Base-by-base conservation (phyloP, 2,797 vertebrate species). In the Manis pentadactyla region DNA sequence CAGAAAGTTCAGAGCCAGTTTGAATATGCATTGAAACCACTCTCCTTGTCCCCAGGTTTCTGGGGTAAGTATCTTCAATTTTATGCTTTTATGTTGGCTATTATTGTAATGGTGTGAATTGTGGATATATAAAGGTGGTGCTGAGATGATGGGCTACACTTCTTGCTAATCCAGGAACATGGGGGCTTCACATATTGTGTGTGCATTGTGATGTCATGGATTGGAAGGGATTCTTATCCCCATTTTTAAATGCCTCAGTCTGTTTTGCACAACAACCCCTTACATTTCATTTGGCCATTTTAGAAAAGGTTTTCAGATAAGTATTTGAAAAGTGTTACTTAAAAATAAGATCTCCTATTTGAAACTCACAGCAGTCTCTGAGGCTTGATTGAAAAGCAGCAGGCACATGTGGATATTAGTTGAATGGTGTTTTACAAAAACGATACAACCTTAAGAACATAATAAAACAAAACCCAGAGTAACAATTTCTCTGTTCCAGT, bases 371-470 rank as follows among this genome's bases (percentile, higher is more conserved):
- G 34, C 1, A 2, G 23, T 77, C 61, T 94, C 79, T 37, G 89
- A 93, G 69, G 18, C 68, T 81, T 81, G 51, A 55, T 85, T 61
- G 34, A 75, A 92, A 90, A 90, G 10, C 10, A 53, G 31, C 25
- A 71, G 64, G 64, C 84, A 27, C 37, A 15, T 25, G 1, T 51
- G 53, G 10, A 64, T n/a, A 9, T 81, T 37, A 39, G 11, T 51
- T 75, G 27, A 93, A n/a, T 39, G 14, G 2, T 42, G 34, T 88
- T 94, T 57, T n/a, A 75, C 66, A 77, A 79, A 92, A 96, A 71
- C 23, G 57, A 42, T 21, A 73, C 64, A 83, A 87, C 77, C 8
- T 55, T 78, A 66, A 77, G 64, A 63, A 63, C 23, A 57, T 49
- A 34, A 12, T n/a, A 69, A 59, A 83, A 78, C 13, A 13, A 61